Evolutionary conservation across 2,797 vertebrate species (phyloP), one percentile per base, ranked within the genome.

Genomic region (Alcedo quadribrachys): DNA sequence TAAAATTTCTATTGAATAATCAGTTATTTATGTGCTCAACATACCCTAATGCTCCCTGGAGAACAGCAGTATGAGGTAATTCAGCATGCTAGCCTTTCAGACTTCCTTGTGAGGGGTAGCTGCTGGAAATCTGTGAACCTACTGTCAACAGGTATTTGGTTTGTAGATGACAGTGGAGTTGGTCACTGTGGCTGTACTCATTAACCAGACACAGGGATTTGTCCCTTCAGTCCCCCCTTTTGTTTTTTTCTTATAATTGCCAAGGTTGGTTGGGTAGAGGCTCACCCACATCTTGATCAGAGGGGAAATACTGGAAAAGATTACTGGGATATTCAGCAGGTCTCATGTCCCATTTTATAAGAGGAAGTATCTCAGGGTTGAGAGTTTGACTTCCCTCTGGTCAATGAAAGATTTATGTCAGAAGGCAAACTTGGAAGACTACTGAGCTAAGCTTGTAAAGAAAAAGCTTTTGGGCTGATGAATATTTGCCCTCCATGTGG

Each of bases 271-370:
- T 27, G 67, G 42, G 42, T 2, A 40, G 11, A 37, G 37, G 67
- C 33, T 76, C 27, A 3, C 15, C 42, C 18, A 2, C 17, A 30
- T 24, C 19, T 54, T 16, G 50, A 78, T 30, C 33, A 37, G 28
- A 37, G 9, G 27, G 16, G 55, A 42, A 54, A 15, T 43, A 61
- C 28, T 20, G 24, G 32, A 42, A 28, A 33, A 53, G 48, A 4
- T 77, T 20, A 15, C 24, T 42, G 33, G 42, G 35, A 28, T 42
- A 25, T 74, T 61, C 20, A 22, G 67, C 2, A 2, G 55, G 28
- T 80, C 25, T 53, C 0, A 0, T 42, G 30, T 28, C 62, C 51
- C 3, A 0, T 46, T 86, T 57, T 75, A 37, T 0, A 1, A 37
- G 17, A 80, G 57, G 40, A 85, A 7, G 19, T 21, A 27, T 46